A percentile compares a stretch with the other conserved stretches of the same genome.
These are phyloP conservation scores for Cryptops parisi DNA, from an alignment of 2,888 invertebrate species.

Conservation along the genomic window DNA sequence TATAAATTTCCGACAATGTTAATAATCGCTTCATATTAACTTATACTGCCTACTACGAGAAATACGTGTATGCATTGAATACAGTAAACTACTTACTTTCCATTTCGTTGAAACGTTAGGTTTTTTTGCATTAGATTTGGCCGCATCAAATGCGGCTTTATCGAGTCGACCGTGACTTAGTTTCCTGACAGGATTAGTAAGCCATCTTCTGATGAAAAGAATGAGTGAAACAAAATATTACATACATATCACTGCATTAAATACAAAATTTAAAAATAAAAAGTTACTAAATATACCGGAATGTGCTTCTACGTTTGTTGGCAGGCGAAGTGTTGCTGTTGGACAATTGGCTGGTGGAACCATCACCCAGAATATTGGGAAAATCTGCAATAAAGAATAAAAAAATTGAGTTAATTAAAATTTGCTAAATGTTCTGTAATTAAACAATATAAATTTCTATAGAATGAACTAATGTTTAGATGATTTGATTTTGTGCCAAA, in stretches of 20 bases:
- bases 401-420: not conserved
- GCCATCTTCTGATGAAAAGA: constrained; percentile 54
- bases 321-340: constrained; percentile 25
- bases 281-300: constrained; percentile 26
- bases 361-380: constrained; percentile 19
- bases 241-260: not conserved
- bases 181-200: constrained; percentile 73
- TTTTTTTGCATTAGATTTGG: constrained; percentile 20
- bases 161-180: constrained; percentile 51
- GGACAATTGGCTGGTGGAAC: constrained; percentile 23
- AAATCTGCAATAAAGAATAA: constrained; percentile 11
- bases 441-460: no score
- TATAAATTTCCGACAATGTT: no score
- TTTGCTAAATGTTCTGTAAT: no score
- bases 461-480: no score
- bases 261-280: constrained; percentile 26
- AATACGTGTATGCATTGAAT: no score
- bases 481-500: no score
- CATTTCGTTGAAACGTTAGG: constrained; percentile 13
- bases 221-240: constrained; percentile 7
- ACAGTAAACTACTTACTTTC: constrained; percentile 17
- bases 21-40: no score
- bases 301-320: constrained; percentile 31
- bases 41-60: not conserved
- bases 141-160: constrained; percentile 19